Conservation (phyloP, 2,113 vertebrate species). For the Meriones unguiculatus region DNA sequence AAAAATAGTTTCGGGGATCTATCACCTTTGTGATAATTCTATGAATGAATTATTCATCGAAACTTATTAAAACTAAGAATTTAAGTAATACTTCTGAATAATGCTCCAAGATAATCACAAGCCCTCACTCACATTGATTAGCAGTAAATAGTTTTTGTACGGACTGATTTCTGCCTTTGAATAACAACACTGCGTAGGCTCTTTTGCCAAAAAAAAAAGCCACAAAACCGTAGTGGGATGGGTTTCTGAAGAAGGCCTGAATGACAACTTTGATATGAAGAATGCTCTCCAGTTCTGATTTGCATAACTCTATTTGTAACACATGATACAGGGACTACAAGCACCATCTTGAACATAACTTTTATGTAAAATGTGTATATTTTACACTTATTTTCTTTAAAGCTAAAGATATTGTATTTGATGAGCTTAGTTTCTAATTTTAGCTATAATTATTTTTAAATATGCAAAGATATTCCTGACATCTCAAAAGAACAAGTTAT, state of each 20-base stretch:
- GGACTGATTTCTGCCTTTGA: conserved; percentile 64
- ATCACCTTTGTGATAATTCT: neutral
- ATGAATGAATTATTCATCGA: conserved; percentile 67
- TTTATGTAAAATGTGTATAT: conserved; percentile 56
- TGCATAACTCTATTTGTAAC: conserved; percentile 37
- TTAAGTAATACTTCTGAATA: conserved; percentile 58
- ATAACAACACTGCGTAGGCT: neutral
- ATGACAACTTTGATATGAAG: conserved; percentile 33
- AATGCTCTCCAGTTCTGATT: conserved; percentile 53
- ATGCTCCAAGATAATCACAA: conserved; percentile 64
- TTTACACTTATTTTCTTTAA: conserved; percentile 54
- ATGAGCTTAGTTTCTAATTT: conserved; percentile 78
- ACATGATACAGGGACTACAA: conserved; percentile 42
- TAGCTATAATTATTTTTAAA: conserved; percentile 78
- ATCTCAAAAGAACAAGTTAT: conserved; percentile 82
- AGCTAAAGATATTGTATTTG: conserved; percentile 66
- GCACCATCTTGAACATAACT: neutral
- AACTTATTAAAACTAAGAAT: conserved; percentile 74
- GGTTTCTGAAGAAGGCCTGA: neutral
- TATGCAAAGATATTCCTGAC: conserved; percentile 75
- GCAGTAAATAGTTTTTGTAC: conserved; percentile 42
- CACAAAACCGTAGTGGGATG: conserved; percentile 1
- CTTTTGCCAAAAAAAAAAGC: conserved; percentile 31
- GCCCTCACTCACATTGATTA: conserved; percentile 73
- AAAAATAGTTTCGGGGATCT: conserved; percentile 66